Evolutionary conservation across 2,797 vertebrate genomes (phyloP).

Genomic region (Petrocephalus sullivani): DNA sequence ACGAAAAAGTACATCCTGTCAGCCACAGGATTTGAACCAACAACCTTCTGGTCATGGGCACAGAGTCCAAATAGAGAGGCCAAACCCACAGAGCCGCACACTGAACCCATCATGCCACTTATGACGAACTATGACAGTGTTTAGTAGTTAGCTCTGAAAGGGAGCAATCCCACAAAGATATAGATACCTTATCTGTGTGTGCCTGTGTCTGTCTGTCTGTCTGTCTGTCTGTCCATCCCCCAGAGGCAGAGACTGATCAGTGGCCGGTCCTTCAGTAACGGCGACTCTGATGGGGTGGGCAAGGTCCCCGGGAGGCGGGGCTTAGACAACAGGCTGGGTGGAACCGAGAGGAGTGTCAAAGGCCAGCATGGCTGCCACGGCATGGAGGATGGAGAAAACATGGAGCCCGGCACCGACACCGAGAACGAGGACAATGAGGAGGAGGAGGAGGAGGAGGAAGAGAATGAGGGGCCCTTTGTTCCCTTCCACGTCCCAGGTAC

Average conservation of each 20-base stretch:
- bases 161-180: neutral
- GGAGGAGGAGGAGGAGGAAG: conserved; percentile 70
- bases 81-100: too few relatives aligned
- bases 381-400: conserved; percentile 56
- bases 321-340: conserved; percentile 77
- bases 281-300: conserved; percentile 78
- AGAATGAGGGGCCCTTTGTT: conserved; percentile 76
- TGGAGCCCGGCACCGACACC: conserved; percentile 69
- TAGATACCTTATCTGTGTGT: neutral
- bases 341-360: conserved; percentile 55
- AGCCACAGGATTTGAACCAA: too few relatives aligned
- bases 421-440: conserved; percentile 86
- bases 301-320: conserved; percentile 72
- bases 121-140: neutral
- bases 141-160: neutral
- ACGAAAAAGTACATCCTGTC: too few relatives aligned
- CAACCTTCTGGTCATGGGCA: too few relatives aligned
- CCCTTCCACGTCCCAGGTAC: conserved; percentile 82
- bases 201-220: neutral
- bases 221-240: conserved; percentile 22
- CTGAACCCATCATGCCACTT: neutral
- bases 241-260: conserved; percentile 91
- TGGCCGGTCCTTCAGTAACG: conserved; percentile 72
- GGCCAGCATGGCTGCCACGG: conserved; percentile 51
- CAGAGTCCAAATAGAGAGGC: too few relatives aligned